Evolutionary conservation across 2,888 invertebrate species (phyloP).

Genomic region (Pyrrhia umbra): DNA sequence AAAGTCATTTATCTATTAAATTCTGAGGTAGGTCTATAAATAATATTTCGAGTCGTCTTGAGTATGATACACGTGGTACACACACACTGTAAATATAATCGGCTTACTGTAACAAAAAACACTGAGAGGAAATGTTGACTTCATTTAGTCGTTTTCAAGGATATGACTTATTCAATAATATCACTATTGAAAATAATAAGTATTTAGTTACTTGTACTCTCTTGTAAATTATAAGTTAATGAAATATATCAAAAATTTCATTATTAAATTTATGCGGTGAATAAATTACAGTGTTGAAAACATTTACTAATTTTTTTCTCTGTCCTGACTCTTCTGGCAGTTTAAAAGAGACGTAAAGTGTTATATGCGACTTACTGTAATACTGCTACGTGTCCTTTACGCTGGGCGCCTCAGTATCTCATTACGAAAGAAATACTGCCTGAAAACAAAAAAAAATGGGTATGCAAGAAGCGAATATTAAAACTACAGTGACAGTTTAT

Average conservation of each 20-base stretch:
- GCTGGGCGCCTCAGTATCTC: background rate
- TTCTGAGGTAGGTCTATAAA: background rate
- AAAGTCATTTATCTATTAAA: background rate
- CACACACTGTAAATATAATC: slow-evolving; percentile 3
- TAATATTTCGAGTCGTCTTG: slow-evolving; percentile 11
- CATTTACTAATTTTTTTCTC: too few relatives aligned
- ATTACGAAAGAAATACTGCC: background rate
- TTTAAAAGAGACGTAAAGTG: too few relatives aligned
- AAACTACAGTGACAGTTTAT: background rate
- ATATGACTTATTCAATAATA: background rate
- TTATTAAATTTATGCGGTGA: too few relatives aligned
- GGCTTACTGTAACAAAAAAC: background rate
- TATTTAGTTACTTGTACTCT: too few relatives aligned
- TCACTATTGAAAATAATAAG: too few relatives aligned
- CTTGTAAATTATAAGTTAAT: too few relatives aligned
- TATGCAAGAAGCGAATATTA: slow-evolving; percentile 1
- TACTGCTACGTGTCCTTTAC: too few relatives aligned
- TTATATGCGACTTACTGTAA: background rate
- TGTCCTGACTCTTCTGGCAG: too few relatives aligned
- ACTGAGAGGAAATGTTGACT: background rate
- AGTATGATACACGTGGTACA: slow-evolving; percentile 3
- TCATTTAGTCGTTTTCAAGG: background rate
- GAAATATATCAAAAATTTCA: too few relatives aligned
- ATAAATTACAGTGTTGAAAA: too few relatives aligned
- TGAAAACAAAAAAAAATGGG: background rate